Base-by-base conservation (phyloP, 2,888 invertebrate species). In the Geophilus truncorum region DNA sequence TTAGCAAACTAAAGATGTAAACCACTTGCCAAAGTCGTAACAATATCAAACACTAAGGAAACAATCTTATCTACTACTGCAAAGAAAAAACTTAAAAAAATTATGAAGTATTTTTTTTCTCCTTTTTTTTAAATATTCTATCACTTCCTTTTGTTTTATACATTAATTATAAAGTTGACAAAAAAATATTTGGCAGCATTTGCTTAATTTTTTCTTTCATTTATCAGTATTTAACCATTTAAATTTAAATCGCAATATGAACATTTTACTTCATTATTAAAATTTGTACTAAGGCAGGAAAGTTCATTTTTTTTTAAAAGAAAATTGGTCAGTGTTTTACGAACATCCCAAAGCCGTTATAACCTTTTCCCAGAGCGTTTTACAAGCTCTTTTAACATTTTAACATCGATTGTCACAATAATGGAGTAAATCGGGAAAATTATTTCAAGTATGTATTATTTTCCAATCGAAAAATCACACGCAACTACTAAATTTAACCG, bases 221-320 rank as follows among this genome's bases (percentile, higher is more conserved):
- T 45, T 6, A 32, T 32, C 9, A 32, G 4, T 51, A 51, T 51
- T 51, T 4, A 12, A 51, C 18, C 51, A n/a, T 4, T 70, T 70
- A 70, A 70, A 7, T 70, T 70, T 70, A 28, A 23, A 70, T 28
- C 7, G 28, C 28, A 28, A 28, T 70, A 28, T 28, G 70, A 70
- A 70, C 70, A 70, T 70, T 45, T n/a, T 28, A 28, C 28, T 23
- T 70, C 3, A 12, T 70, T 70, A 70, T 70, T 70, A 28, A 70
- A 70, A 70, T 70, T 70, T 70, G 70, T 70, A 70, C 70, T 70
- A 70, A 70, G 70, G 70, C 70, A 70, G 28, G 70, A 70, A 70
- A 70, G 70, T 70, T 70, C 70, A 70, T 62, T 62, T 62, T 57
- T 7, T 1, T 57, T 57, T 57, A n/a, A 18, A 21, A 21, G 3